Evolutionary conservation across 2,113 vertebrate genomes (phyloP), one percentile per base, ranked within the genome.

Genomic region (Campylomormyrus tamandua): DNA sequence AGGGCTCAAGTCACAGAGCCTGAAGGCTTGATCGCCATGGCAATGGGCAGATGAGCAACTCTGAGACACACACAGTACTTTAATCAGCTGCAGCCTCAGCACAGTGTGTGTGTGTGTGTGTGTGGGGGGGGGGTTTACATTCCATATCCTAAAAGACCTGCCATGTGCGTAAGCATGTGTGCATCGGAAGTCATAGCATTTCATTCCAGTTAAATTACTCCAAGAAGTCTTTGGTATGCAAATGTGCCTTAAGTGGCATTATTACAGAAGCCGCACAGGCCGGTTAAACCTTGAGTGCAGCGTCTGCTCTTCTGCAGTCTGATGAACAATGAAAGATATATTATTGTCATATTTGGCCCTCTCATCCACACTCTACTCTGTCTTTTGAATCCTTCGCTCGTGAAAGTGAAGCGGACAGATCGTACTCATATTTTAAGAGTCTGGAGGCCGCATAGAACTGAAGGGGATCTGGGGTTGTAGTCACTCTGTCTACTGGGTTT

Each of bases 11-110:
- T n/a, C 50, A 35, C 49, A 35, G 87, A 24, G 52, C 56, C 53
- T 45, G 7, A 62, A 39, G 50, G 87, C 31, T 11, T 52, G 49
- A 87, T 31, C 49, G 39, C 52, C 53, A 87, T 42, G 74, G 77
- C 50, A 21, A 48, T 83, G 49, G 74, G 31, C 49, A 83, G 49
- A 56, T 39, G 89, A 84, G 50, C 21, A 15, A n/a, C 50, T 83
- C 52, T 52, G 7, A 83, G n/a, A 52, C 74, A 83, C 74, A 56
- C 74, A n/a, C 88, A 45, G 88, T 74, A 27, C 74, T 89, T 53
- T 83, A 83, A 83, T 89, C 31, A 83, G 50, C 74, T 42, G 49
- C 74, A 89, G 88, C 35, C 39, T 62, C 17, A 39, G 89, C n/a
- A 21, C 5, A 21, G 77, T n/a, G 13, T 35, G 21, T 80, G 31